Evolutionary conservation across 2,113 vertebrate species (phyloP).

Genomic region (Marmota flaviventris): DNA sequence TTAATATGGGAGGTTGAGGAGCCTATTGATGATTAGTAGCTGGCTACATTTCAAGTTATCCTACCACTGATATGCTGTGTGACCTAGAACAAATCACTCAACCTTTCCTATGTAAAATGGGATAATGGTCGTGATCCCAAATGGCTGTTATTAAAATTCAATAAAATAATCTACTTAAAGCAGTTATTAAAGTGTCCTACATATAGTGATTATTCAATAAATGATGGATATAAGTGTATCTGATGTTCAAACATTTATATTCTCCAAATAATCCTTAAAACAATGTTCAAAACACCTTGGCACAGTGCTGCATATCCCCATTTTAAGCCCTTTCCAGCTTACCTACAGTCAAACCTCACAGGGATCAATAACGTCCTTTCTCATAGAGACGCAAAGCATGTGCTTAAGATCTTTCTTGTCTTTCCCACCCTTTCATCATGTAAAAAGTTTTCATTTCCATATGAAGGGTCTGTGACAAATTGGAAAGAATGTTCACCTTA

Average conservation of each 20-base stretch:
- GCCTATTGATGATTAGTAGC: background rate
- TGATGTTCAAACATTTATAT: background rate
- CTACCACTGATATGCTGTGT: background rate
- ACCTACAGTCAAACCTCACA: rapidly evolving
- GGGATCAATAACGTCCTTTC: rapidly evolving
- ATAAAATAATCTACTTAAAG: background rate
- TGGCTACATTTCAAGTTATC: background rate
- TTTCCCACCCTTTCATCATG: background rate
- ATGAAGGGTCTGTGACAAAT: background rate
- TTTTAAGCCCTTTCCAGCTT: background rate
- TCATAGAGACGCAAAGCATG: background rate
- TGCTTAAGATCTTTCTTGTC: no score
- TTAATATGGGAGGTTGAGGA: background rate
- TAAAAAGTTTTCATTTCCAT: background rate
- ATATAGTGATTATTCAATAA: background rate
- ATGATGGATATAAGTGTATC: background rate
- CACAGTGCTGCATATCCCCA: rapidly evolving
- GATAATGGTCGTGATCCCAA: background rate
- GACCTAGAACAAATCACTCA: background rate
- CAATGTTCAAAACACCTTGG: background rate
- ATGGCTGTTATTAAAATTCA: background rate
- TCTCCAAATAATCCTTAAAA: background rate
- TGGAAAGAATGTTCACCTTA: background rate
- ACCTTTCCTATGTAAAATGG: background rate
- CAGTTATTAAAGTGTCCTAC: background rate